A percentile compares a stretch with the other conserved stretches of the same genome.
Conservation (phyloP, 2,797 vertebrate genomes). For the Lutjanus argentimaculatus region DNA sequence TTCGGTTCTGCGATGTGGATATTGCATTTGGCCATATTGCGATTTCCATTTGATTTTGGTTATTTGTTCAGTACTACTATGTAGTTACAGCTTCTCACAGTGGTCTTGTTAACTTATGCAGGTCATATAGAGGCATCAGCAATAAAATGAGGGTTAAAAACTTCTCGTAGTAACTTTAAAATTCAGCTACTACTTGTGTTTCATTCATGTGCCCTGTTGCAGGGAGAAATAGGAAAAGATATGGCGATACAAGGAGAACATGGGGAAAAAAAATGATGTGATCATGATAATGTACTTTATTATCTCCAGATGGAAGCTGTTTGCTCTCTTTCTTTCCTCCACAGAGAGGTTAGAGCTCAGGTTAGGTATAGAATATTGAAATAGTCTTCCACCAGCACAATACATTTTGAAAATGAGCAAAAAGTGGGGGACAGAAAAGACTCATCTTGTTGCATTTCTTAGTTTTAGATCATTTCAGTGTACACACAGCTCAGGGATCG, state of each 20-base stretch:
- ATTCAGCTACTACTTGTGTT: neutral
- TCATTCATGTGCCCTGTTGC: neutral
- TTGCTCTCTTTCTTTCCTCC: slow-evolving; percentile 9
- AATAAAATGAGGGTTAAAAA: too few species aligned
- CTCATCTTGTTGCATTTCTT: slow-evolving; percentile 13
- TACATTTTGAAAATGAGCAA: neutral
- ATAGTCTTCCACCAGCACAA: neutral
- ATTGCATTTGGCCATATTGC: too few species aligned
- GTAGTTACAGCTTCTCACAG: too few species aligned
- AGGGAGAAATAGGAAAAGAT: neutral
- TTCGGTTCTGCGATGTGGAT: too few species aligned
- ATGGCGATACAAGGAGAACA: neutral
- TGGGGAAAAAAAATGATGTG: neutral
- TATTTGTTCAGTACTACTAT: too few species aligned
- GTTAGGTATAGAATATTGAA: slow-evolving; percentile 12
- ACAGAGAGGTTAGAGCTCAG: slow-evolving; percentile 18
- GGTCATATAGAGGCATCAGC: too few species aligned
- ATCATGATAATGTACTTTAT: neutral
- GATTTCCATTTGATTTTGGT: too few species aligned
- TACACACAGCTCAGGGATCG: slow-evolving; percentile 84
- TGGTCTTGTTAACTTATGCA: too few species aligned
- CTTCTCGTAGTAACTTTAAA: too few species aligned
- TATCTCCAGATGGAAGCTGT: neutral
- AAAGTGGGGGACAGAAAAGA: slow-evolving; percentile 15
- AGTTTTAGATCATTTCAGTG: slow-evolving; percentile 39